Evolutionary conservation across 1,140 invertebrate species (phyloP).

Genomic region (Bathynomus jamesi): DNA sequence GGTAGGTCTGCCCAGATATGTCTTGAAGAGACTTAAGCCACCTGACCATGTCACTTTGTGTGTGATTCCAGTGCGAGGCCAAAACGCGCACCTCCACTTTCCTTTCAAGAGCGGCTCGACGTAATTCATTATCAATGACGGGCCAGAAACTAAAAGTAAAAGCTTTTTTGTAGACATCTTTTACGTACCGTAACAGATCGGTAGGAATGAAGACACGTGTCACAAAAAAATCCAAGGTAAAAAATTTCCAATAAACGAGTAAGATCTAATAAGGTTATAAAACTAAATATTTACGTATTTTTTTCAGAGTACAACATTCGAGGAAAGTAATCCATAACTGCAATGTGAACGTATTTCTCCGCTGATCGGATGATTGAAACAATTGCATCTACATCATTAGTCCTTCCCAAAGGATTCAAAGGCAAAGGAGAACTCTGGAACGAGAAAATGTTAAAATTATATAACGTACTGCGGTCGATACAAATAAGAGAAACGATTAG

Average conservation of each 20-base stretch:
- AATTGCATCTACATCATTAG: constrained; percentile 77
- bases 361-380: constrained; percentile 70
- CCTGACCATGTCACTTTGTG: constrained; percentile 59
- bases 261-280: too few relatives aligned
- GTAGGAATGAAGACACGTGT: background rate
- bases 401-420: constrained; percentile 72
- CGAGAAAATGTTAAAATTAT: too few relatives aligned
- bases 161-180: too few relatives aligned
- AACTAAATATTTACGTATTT: background rate
- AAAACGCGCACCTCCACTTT: constrained; percentile 69
- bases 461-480: too few relatives aligned
- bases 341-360: constrained; percentile 77
- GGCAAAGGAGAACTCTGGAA: constrained; percentile 80
- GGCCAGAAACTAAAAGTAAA: constrained; percentile 71
- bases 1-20: constrained; percentile 45
- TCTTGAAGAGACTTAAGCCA: constrained; percentile 72
- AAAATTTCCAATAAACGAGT: background rate
- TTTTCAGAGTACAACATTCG: constrained; percentile 56
- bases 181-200: background rate
- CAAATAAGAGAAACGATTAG: too few relatives aligned
- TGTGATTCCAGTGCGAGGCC: constrained; percentile 83
- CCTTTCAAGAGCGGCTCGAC: constrained; percentile 69
- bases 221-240: background rate
- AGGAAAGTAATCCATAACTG: constrained; percentile 96
- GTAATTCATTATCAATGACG: constrained; percentile 78